A percentile compares a stretch with the other conserved stretches of the same genome.
phyloP scores from a whole-genome alignment of 2,888 invertebrate species.

The Limnephilus lunatus region DNA sequence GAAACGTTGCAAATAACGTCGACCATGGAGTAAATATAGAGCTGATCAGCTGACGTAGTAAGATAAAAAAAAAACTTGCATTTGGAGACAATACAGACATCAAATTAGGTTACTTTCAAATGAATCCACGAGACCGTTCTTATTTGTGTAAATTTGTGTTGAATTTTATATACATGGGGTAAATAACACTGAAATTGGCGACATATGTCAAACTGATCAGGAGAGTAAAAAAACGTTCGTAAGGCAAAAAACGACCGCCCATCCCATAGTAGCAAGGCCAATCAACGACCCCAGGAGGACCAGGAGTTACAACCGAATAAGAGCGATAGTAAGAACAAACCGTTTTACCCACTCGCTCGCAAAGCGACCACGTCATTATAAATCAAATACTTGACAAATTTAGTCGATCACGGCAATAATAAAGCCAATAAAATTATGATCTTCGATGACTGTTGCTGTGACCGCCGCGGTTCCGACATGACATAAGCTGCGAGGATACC shows the following conservation, averaged over 20 bases:
- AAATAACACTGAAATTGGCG: slow-evolving; percentile 47
- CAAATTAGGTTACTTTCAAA: slow-evolving; percentile 53
- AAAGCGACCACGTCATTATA: slow-evolving; percentile 35
- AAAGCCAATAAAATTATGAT: slow-evolving; percentile 54
- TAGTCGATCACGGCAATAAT: slow-evolving; percentile 47
- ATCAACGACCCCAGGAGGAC: slow-evolving; percentile 50
- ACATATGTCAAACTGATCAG: slow-evolving; percentile 51
- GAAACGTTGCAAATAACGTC: slow-evolving; percentile 35
- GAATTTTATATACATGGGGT: background rate
- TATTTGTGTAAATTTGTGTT: background rate
- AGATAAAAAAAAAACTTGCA: slow-evolving; percentile 49
- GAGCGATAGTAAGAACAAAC: slow-evolving; percentile 20
- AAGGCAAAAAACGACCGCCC: slow-evolving; percentile 56
- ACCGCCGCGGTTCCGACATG: slow-evolving; percentile 38
- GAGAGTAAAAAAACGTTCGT: slow-evolving; percentile 47
- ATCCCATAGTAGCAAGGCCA: slow-evolving; percentile 59
- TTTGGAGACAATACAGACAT: slow-evolving; percentile 16
- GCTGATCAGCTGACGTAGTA: slow-evolving; percentile 62
- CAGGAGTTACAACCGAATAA: slow-evolving; percentile 2
- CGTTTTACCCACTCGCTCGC: slow-evolving; percentile 37
- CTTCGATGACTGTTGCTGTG: slow-evolving; percentile 51
- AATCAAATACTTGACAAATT: slow-evolving; percentile 29
- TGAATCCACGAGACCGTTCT: slow-evolving; percentile 8
- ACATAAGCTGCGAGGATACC: slow-evolving; percentile 15
- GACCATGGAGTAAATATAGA: slow-evolving; percentile 45